Evolutionary conservation across 30 jellyfish, hydroid and myxozoan species (phyloP).

Genomic region (Cassiopea andromeda): DNA sequence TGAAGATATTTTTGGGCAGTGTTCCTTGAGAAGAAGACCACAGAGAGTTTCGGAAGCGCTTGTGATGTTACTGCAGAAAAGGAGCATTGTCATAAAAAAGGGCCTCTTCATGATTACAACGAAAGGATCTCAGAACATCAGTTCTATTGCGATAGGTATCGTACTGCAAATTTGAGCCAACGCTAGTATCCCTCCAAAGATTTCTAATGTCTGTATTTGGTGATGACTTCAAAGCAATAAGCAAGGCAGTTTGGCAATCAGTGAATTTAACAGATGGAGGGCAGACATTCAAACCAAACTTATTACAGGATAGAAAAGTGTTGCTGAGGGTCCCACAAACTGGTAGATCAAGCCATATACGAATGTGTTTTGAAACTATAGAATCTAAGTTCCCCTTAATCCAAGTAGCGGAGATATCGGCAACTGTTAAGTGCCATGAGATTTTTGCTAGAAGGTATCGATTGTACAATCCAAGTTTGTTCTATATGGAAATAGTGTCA

Average conservation of each 20-base stretch:
- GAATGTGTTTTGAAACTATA: not conserved
- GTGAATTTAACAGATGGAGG: too few relatives aligned
- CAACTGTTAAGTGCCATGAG: too few relatives aligned
- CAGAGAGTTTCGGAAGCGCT: too few relatives aligned
- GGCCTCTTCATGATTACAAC: too few relatives aligned
- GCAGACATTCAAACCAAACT: too few relatives aligned
- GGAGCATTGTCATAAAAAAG: too few relatives aligned
- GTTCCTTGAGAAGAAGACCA: too few relatives aligned
- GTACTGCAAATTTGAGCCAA: not conserved
- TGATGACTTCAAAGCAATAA: not conserved
- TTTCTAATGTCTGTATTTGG: not conserved
- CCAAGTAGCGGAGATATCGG: not conserved
- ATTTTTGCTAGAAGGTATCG: not conserved
- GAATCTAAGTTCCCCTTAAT: conserved; percentile 6
- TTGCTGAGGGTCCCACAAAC: not conserved
- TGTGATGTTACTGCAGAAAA: too few relatives aligned
- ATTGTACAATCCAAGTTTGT: not conserved
- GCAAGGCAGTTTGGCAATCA: too few relatives aligned
- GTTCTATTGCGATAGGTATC: not conserved
- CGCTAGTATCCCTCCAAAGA: not conserved
- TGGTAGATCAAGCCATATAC: conserved; percentile 28
- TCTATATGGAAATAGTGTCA: not conserved
- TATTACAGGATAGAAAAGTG: too few relatives aligned
- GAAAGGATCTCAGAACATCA: too few relatives aligned
- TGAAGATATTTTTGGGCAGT: not conserved